A percentile compares a stretch with the other conserved stretches of the same genome.
Conservation (phyloP, 2,113 vertebrate species). For the Indicator indicator region DNA sequence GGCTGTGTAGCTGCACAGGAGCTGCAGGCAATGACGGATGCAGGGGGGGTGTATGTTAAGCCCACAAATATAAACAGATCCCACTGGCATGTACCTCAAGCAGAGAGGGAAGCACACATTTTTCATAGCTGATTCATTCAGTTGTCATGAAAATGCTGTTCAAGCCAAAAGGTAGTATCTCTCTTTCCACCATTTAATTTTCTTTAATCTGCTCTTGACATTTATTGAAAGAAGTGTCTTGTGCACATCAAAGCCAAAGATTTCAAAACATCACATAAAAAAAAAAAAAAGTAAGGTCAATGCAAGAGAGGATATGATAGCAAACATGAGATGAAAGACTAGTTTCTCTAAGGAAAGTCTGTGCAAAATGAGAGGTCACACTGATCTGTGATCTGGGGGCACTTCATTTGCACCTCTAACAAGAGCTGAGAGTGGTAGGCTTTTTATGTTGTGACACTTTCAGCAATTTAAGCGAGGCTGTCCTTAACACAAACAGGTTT, state of each 20-base stretch:
- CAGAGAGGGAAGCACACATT: conserved; percentile 6
- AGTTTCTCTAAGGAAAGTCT: background rate
- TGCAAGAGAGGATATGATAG: background rate
- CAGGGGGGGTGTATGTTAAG: background rate
- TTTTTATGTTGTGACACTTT: background rate
- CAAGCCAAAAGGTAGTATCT: conserved; percentile 32
- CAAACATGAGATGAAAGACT: conserved; percentile 21
- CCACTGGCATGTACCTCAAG: background rate
- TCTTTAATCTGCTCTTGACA: conserved; percentile 59
- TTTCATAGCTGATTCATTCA: conserved; percentile 10
- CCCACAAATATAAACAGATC: conserved; percentile 16
- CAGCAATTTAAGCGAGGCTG: background rate
- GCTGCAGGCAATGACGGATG: background rate
- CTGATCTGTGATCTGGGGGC: background rate
- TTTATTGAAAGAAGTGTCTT: conserved; percentile 49
- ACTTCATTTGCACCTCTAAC: background rate
- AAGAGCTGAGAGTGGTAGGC: background rate
- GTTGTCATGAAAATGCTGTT: conserved; percentile 9
- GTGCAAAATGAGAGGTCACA: background rate
- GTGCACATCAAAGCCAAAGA: conserved; percentile 33
- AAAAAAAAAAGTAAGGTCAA: conserved; percentile 24
- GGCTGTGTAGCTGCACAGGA: background rate
- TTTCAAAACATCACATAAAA: conserved; percentile 31
- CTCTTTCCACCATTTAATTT: conserved; percentile 30
- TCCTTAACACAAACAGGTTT: background rate